Evolutionary conservation across 2,113 vertebrate genomes (phyloP), one percentile per base, ranked within the genome.

Genomic region (Hucho hucho): DNA sequence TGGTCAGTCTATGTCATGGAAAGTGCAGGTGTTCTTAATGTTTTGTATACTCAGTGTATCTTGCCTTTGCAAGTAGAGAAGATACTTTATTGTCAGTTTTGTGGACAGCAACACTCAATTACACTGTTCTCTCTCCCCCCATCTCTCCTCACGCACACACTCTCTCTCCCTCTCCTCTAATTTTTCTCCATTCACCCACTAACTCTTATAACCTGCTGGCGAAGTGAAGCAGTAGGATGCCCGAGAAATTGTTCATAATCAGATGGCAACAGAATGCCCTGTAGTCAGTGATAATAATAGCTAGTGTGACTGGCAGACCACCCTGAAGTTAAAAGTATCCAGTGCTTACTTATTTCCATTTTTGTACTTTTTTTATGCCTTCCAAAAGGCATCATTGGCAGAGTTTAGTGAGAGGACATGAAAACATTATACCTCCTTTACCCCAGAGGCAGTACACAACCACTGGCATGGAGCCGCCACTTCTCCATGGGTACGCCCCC

Each of bases 291-390:
- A 75, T 82, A 86, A 83, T 84, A 76, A 63, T 6, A 81, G 85
- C 83, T 81, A 87, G 83, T 76, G 61, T 7, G 82, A 86, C 83
- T 81, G 89, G 77, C 72, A 83, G 92, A 87, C 86, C 87, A 87
- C 84, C 81, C 84, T 71, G 78, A 81, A 77, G 65, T 82, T 85
- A 79, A 89, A 85, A 87, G 81, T 64, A 12, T 24, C 58, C 7
- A 61, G 58, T 22, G 58, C 2, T 22, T 80, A 69, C 66, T 81
- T 67, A 53, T 53, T 53, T 53, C 74, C 71, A 64, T 7, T 73
- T 77, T 83, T 80, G 53, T 61, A 81, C 65, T 53, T 83, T 68
- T 59, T 32, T 74, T 26, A 79, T 74, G 72, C 13, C 22, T 77
- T 77, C 74, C 59, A 79, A 78, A 70, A 75, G 56, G 59, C 75